Evolutionary conservation across 2,888 invertebrate genomes (phyloP), one percentile per base, ranked within the genome.

Genomic region (Torymus texanus): DNA sequence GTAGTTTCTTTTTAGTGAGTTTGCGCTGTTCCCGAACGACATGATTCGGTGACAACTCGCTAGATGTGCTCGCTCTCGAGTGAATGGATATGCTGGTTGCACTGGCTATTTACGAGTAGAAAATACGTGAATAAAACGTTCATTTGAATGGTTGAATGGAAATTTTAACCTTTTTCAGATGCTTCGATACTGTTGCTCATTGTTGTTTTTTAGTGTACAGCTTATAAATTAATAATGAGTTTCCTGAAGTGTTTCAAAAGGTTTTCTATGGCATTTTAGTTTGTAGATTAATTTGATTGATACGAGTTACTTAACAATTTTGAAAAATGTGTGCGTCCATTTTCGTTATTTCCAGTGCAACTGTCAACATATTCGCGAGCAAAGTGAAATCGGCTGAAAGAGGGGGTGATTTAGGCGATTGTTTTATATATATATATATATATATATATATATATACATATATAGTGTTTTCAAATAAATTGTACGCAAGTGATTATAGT

Each of bases 231-330:
- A 2, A 4, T n/a, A 29, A 29, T 3, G 18, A 13, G 41, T 66
- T 62, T 21, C 29, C 3, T 51, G 12, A n/a, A 53, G 29, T 55
- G 5, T 41, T 55, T 3, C 14, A 50, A 75, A 65, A 41, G 59
- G 11, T 65, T 66, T 62, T 65, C 24, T 50, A 63, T 41, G 21
- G 16, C 72, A 79, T 79, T 62, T 12, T 79, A 13, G 11, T 73
- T 50, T 18, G 56, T 18, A 50, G 4, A 18, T 67, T 24, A 4
- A 62, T 18, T 24, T 65, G 24, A 55, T 12, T n/a, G 21, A 10
- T 41, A 8, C 41, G 16, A 59, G 59, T 62, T 5, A 78, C 79
- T 79, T 79, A 76, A 66, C 41, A 79, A 78, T 76, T 81, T 81
- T 4, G 56, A 63, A 73, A 76, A 78, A 50, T 50, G 18, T 16